Evolutionary conservation across 2,797 vertebrate genomes (phyloP).

Genomic region (Diceros bicornis): DNA sequence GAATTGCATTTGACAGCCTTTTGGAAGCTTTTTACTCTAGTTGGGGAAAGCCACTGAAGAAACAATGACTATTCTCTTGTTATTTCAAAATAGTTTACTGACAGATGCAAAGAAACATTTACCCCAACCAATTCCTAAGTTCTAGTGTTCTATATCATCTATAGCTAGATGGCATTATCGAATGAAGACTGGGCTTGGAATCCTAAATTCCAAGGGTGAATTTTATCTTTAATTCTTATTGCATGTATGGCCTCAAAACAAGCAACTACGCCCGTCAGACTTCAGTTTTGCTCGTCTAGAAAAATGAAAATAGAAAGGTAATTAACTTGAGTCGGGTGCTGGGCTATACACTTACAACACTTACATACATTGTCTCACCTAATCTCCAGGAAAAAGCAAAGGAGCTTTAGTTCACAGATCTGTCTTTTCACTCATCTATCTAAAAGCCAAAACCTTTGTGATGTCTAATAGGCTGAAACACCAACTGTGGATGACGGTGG

Average conservation of each 20-base stretch:
- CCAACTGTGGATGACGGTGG: background rate
- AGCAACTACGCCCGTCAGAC: background rate
- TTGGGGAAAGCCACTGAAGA: background rate
- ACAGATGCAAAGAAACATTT: background rate
- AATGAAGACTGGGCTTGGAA: background rate
- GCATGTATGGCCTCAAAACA: background rate
- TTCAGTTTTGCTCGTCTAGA: background rate
- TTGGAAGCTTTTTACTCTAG: background rate
- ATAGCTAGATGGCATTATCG: background rate
- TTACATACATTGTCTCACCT: background rate
- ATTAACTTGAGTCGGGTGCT: background rate
- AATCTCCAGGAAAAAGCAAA: background rate
- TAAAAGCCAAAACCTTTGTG: background rate
- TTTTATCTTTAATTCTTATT: background rate
- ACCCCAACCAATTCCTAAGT: background rate
- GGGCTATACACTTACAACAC: background rate
- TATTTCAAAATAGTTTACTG: background rate
- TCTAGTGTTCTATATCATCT: background rate
- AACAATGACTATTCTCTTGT: background rate
- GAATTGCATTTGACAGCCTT: background rate
- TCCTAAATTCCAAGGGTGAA: background rate
- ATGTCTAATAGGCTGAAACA: background rate
- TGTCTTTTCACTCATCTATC: background rate
- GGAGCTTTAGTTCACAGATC: background rate
- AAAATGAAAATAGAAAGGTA: slow-evolving; percentile 29